A percentile compares a stretch with the other conserved stretches of the same genome.
Evolutionary conservation across 2,888 invertebrate species (phyloP).

Genomic region (Drosophila ezoana): DNA sequence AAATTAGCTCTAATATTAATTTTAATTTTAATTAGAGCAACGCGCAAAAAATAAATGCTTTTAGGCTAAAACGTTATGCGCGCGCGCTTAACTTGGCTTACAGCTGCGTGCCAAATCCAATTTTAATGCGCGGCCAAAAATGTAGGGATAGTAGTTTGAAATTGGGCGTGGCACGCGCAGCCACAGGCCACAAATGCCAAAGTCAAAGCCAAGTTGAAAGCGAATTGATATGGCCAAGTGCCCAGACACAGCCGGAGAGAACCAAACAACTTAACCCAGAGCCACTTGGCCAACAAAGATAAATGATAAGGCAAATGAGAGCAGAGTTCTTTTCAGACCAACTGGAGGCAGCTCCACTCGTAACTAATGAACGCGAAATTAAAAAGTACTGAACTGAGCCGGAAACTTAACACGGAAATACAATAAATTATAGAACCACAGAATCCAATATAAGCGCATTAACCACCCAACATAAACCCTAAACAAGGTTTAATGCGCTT

Average conservation of each 20-base stretch:
- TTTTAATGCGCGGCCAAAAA: slow-evolving; percentile 57
- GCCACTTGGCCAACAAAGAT: slow-evolving; percentile 66
- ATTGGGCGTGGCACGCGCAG: slow-evolving; percentile 38
- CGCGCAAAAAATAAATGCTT: slow-evolving; percentile 46
- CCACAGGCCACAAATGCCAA: slow-evolving; percentile 68
- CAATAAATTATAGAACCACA: slow-evolving; percentile 68
- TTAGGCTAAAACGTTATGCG: slow-evolving; percentile 49
- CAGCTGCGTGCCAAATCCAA: slow-evolving; percentile 57
- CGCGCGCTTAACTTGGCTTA: slow-evolving; percentile 61
- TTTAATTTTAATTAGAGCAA: slow-evolving; percentile 71
- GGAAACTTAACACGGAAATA: slow-evolving; percentile 53
- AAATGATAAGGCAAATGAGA: slow-evolving; percentile 73
- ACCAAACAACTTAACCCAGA: slow-evolving; percentile 35
- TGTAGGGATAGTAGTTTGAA: neutral
- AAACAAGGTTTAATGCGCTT: neutral
- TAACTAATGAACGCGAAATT: slow-evolving; percentile 73
- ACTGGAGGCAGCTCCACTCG: slow-evolving; percentile 31
- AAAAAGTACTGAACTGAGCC: slow-evolving; percentile 54
- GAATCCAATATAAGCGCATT: slow-evolving; percentile 51
- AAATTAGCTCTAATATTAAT: slow-evolving; percentile 66
- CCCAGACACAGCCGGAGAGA: slow-evolving; percentile 4
- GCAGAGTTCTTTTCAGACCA: slow-evolving; percentile 5
- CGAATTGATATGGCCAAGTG: slow-evolving; percentile 68
- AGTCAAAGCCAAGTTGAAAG: slow-evolving; percentile 46
- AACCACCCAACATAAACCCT: slow-evolving; percentile 11